These are phyloP conservation scores for Oasisia sp. DNA, from an alignment of 2,888 invertebrate species.

Conservation along the genomic window DNA sequence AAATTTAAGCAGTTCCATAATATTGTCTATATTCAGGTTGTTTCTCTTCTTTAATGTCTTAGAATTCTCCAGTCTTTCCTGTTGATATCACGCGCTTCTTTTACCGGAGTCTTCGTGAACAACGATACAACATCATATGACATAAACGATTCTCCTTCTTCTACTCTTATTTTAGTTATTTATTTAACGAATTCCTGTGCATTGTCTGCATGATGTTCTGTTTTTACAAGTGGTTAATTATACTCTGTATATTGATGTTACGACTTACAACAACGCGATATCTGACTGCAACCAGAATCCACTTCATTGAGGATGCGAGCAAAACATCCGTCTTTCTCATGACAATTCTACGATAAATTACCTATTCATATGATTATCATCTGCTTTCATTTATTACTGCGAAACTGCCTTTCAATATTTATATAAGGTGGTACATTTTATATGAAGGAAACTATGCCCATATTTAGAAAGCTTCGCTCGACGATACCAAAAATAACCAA, in stretches of 20 bases:
- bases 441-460: neutral
- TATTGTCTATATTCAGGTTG: too few species aligned
- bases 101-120: too few species aligned
- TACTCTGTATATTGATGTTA: neutral
- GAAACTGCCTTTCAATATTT: neutral
- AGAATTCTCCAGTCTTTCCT: too few species aligned
- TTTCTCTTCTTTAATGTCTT: too few species aligned
- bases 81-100: too few species aligned
- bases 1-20: too few species aligned
- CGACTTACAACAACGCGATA: neutral
- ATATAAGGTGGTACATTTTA: neutral
- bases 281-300: neutral
- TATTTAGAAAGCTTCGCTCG: neutral
- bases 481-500: neutral
- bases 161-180: too few species aligned
- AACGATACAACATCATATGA: too few species aligned
- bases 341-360: neutral
- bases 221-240: neutral
- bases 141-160: too few species aligned
- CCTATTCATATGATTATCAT: neutral
- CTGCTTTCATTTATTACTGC: neutral
- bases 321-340: neutral
- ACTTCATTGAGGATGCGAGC: neutral
- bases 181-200: too few species aligned
- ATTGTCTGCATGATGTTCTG: too few species aligned